phyloP scores from a whole-genome alignment of 2,888 invertebrate species.

The Dynastes grantii region DNA sequence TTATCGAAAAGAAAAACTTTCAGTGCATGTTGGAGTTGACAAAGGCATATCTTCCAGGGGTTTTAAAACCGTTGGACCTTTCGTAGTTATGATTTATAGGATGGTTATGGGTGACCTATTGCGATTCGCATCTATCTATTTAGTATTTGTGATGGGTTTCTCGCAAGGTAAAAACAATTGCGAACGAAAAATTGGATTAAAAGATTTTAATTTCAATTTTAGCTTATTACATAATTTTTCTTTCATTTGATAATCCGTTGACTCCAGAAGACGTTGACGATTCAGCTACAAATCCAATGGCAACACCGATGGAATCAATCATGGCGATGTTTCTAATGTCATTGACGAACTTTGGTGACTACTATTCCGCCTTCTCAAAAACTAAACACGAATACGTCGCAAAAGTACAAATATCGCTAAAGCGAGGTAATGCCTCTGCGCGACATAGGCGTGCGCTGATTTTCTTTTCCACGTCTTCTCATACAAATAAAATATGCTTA shows the following conservation, averaged over 20 bases:
- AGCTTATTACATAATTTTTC: slow-evolving; percentile 94
- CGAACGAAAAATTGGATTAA: not conserved
- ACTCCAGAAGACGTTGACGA: slow-evolving; percentile 89
- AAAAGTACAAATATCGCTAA: slow-evolving; percentile 76
- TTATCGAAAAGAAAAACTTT: not conserved
- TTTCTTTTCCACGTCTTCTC: too few species aligned
- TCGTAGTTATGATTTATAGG: slow-evolving; percentile 99
- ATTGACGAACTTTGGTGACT: slow-evolving; percentile 95
- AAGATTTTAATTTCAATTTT: slow-evolving; percentile 60
- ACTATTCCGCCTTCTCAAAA: slow-evolving; percentile 91
- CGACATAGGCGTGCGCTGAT: too few species aligned
- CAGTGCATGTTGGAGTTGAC: too few species aligned
- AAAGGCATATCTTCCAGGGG: slow-evolving; percentile 78
- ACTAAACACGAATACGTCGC: slow-evolving; percentile 92
- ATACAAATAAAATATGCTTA: too few species aligned
- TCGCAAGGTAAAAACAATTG: slow-evolving; percentile 83
- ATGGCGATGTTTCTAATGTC: slow-evolving; percentile 99
- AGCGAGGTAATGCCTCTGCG: too few species aligned
- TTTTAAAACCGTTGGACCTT: slow-evolving; percentile 98
- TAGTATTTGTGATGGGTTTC: slow-evolving; percentile 97
- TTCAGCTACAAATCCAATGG: slow-evolving; percentile 88
- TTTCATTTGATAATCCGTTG: slow-evolving; percentile 89
- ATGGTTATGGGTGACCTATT: slow-evolving; percentile 98
- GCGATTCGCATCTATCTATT: slow-evolving; percentile 95
- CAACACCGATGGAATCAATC: slow-evolving; percentile 93